Base-by-base conservation (phyloP, 2,113 vertebrate genomes). In the Phaethornis superciliosus region DNA sequence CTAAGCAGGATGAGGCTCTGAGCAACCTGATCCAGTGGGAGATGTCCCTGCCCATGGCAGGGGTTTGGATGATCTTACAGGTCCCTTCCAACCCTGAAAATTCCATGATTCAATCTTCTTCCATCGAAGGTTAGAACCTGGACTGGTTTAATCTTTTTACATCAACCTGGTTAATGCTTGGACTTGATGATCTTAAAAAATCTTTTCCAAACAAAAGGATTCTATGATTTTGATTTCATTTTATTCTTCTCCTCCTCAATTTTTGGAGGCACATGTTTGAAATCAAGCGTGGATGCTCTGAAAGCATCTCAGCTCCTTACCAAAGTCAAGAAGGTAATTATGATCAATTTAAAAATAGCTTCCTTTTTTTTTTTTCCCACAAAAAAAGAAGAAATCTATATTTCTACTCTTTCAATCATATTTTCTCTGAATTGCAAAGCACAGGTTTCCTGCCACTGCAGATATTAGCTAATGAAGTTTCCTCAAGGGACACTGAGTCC, bases 181-280 rank as follows among this genome's bases (percentile, higher is more conserved):
- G 49, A 49, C 49, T 49, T 22, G 21, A 23, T 22, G 49, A 49
- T 22, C 49, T 49, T 49, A 49, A 23, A 49, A 49, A 22, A 12
- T 23, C 49, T 12, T 23, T 23, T 49, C 49, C 21, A 49, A 49
- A 21, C 49, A 49, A 24, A 23, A 23, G 9, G 6, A 23, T 49
- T 23, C 22, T 49, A 23, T 49, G 22, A 49, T 51, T 51, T 51
- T 23, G 7, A 24, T 51, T 51, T 88, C 23, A 23, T 68, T 94
- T 85, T 21, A 2, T 81, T 12, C 4, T 23, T n/a, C 1, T 21
- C 10, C 0, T 0, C 75, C 62, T 55, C 0, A 2, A 2, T 65
- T 35, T 69, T 71, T 60, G 8, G 10, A 71, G 62, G 33, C 35
- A 32, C 30, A 5, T 8, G 3, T 49, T 79, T 21, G 28, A 70